Percentiles rank a stretch among this genome's conserved stretches.
Conservation (phyloP, 2,113 vertebrate genomes). For the Salminus brasiliensis region DNA sequence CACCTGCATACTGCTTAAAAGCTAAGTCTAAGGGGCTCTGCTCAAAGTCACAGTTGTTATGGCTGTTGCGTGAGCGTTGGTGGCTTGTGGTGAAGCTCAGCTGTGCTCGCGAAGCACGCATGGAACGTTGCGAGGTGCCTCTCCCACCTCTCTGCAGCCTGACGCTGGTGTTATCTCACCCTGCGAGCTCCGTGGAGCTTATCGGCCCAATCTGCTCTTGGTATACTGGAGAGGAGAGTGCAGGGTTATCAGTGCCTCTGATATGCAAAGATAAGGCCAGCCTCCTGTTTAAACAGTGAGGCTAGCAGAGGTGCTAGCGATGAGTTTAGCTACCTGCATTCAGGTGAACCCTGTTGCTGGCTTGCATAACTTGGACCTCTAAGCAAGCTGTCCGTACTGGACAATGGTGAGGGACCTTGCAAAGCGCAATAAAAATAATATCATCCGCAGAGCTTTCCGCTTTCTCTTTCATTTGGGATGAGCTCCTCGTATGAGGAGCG, state of each 20-base stretch:
- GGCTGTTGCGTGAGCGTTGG: conserved; percentile 40
- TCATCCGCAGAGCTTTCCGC: neutral
- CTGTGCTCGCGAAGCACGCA: conserved; percentile 18
- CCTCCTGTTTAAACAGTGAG: conserved; percentile 77
- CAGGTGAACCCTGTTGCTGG: conserved; percentile 42
- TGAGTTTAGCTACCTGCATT: neutral
- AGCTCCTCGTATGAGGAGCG: conserved; percentile 64
- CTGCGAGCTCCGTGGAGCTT: conserved; percentile 66
- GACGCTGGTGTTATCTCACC: conserved; percentile 65
- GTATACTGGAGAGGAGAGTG: conserved; percentile 73
- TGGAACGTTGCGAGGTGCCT: conserved; percentile 39
- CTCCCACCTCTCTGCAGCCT: conserved; percentile 50
- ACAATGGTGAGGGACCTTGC: neutral
- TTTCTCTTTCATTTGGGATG: conserved; percentile 9
- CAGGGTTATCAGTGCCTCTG: conserved; percentile 82
- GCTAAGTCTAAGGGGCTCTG: neutral
- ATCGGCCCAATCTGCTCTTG: conserved; percentile 76
- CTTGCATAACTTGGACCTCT: conserved; percentile 25
- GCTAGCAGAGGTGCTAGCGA: conserved; percentile 61
- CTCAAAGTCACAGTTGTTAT: conserved; percentile 29
- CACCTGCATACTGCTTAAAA: neutral
- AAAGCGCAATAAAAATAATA: neutral
- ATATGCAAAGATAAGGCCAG: conserved; percentile 80
- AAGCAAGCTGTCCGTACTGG: neutral
- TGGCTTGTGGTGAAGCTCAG: conserved; percentile 47